A percentile compares a stretch with the other conserved stretches of the same genome.
These are phyloP conservation scores for Troides aeacus DNA, from an alignment of 2,888 invertebrate species.

Conservation along the genomic window DNA sequence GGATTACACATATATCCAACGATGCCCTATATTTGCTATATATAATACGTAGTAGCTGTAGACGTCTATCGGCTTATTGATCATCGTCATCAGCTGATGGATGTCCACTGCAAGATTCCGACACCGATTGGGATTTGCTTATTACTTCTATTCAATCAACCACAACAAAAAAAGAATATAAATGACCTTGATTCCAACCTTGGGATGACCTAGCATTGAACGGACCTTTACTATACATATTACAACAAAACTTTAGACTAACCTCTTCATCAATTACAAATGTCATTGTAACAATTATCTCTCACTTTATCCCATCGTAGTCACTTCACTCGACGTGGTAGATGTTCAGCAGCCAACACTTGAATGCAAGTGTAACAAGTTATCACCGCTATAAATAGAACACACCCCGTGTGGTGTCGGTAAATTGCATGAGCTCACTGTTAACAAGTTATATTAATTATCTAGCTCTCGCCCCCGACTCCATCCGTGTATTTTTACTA, in stretches of 20 bases:
- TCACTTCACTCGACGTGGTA: neutral
- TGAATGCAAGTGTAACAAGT: neutral
- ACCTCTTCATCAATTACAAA: conserved; percentile 32
- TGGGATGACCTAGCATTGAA: too few species aligned
- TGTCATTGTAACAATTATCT: conserved; percentile 25
- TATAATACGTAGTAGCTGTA: too few species aligned
- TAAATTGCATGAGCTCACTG: neutral
- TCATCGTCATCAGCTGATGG: too few species aligned
- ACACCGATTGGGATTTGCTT: too few species aligned
- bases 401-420: neutral
- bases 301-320: neutral
- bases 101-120: too few species aligned
- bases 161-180: too few species aligned
- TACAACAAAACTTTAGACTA: conserved; percentile 8
- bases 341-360: neutral
- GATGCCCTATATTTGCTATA: too few species aligned
- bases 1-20: too few species aligned
- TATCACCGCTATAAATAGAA: conserved; percentile 8
- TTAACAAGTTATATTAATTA: neutral
- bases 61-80: too few species aligned
- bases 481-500: neutral
- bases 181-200: too few species aligned
- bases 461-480: neutral
- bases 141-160: too few species aligned
- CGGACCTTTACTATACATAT: neutral